phyloP scores from a whole-genome alignment of 1,140 invertebrate species.

The Penaeus chinensis region DNA sequence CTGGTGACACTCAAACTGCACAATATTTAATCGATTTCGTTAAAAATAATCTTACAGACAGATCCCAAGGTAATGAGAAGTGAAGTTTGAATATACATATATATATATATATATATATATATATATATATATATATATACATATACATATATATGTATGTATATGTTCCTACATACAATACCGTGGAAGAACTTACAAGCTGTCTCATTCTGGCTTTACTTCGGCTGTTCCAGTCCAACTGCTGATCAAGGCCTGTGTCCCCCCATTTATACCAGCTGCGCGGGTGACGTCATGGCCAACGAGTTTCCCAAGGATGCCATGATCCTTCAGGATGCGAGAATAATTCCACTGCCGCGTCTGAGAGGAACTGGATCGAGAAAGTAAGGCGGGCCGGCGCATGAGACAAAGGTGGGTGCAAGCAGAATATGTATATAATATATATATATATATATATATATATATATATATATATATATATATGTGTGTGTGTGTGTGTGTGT shows the following conservation, averaged over 20 bases:
- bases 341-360: too few species aligned
- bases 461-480: too few species aligned
- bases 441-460: too few species aligned
- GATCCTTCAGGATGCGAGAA: too few species aligned
- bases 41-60: not conserved
- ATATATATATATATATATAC: not conserved
- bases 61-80: too few species aligned
- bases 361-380: too few species aligned
- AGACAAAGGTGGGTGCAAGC: too few species aligned
- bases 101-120: slow-evolving; percentile 37
- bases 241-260: not conserved
- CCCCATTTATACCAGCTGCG: slow-evolving; percentile 35
- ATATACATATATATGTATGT: not conserved
- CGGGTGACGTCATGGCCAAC: slow-evolving; percentile 16
- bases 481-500: too few species aligned
- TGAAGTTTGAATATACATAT: slow-evolving; percentile 24
- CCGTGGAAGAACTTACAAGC: slow-evolving; percentile 48
- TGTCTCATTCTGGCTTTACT: slow-evolving; percentile 45
- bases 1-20: not conserved
- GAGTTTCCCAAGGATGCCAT: slow-evolving; percentile 14
- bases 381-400: too few species aligned
- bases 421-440: too few species aligned
- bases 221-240: slow-evolving; percentile 11
- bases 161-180: not conserved
- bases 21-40: not conserved